Base-by-base conservation (phyloP, 2,113 vertebrate genomes). In the Chiloscyllium plagiosum region DNA sequence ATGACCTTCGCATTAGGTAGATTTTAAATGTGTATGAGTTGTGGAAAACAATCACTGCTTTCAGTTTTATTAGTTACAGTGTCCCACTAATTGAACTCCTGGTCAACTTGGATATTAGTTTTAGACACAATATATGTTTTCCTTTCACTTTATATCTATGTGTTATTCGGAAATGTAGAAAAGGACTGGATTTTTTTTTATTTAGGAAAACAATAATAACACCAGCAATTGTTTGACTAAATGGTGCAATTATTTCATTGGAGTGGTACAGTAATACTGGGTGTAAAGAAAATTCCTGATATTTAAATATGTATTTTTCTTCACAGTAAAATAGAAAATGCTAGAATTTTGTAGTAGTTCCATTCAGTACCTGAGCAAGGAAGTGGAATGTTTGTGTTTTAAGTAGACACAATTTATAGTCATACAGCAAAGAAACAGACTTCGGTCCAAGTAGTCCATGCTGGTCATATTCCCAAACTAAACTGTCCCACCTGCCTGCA, bases 1-100 rank as follows among this genome's bases (percentile, higher is more conserved):
- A 94, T 96, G 61, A 68, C 65, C 42, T 42, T 94, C 68, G 90
- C 68, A 33, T 68, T 94, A 92, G 56, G 17, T 89, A 90, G 50
- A 90, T 61, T 90, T 90, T 61, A 90, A 90, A 65, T 26, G 15
- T 29, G 29, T 90, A 90, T 90, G 61, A 15, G 6, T 93, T 93
- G 33, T 93, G 66, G 90, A 93, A 90, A 90, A 52, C 50, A 65
- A 66, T 12, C 90, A 68, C 47, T 52, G n/a, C 56, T 66, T 37
- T 93, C 26, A 68, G 56, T 93, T 37, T 20, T 93, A 68, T 93
- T 33, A 68, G 90, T 42, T 94, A 69, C 68, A 90, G 52, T n/a
- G 42, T 42, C 66, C 65, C 37, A 69, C 37, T 13, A 66, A 72
- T 95, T 95, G 69, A 95, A 95, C 52, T 12, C 29, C 42, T 90